A percentile compares a stretch with the other conserved stretches of the same genome.
Evolutionary conservation across 23 tunicate genomes (phyloP).

Genomic region (Phallusia fumigata): DNA sequence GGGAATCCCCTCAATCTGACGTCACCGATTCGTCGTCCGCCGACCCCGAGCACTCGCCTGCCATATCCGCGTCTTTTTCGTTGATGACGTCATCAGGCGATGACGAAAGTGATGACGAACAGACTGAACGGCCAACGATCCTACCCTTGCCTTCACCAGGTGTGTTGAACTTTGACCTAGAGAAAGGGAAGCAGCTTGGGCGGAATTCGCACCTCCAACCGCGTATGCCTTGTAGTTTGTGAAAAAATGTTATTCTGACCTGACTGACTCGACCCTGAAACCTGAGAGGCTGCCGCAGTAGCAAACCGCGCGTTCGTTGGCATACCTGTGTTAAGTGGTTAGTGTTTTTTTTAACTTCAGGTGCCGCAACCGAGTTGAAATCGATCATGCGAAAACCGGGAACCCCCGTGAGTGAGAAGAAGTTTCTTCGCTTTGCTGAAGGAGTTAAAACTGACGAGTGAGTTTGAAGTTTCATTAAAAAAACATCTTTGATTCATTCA

Average conservation of each 20-base stretch:
- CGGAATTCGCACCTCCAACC: too few species aligned
- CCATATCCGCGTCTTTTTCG: conserved; percentile 27
- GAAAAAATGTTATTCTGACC: too few species aligned
- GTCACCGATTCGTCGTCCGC: background rate
- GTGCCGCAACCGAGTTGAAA: conserved; percentile 5
- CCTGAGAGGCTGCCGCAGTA: too few species aligned
- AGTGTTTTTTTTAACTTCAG: conserved; percentile 12
- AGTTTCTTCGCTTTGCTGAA: conserved; percentile 60
- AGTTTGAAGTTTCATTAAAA: background rate
- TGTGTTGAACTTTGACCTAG: background rate
- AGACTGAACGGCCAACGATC: background rate
- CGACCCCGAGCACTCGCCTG: conserved; percentile 1
- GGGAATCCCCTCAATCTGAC: background rate
- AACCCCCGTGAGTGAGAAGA: conserved; percentile 36
- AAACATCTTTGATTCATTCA: background rate
- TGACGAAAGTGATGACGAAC: conserved; percentile 9
- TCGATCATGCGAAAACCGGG: conserved; percentile 71
- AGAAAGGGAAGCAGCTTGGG: too few species aligned
- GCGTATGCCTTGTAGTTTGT: too few species aligned
- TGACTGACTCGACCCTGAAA: too few species aligned
- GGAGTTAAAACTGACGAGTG: conserved; percentile 68
- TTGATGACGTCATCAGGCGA: conserved; percentile 7
- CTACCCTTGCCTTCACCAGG: conserved; percentile 14
- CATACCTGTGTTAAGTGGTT: background rate
- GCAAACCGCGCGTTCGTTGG: too few species aligned